phyloP scores from a whole-genome alignment of 2,888 invertebrate genomes.

The Platynereis dumerilii region DNA sequence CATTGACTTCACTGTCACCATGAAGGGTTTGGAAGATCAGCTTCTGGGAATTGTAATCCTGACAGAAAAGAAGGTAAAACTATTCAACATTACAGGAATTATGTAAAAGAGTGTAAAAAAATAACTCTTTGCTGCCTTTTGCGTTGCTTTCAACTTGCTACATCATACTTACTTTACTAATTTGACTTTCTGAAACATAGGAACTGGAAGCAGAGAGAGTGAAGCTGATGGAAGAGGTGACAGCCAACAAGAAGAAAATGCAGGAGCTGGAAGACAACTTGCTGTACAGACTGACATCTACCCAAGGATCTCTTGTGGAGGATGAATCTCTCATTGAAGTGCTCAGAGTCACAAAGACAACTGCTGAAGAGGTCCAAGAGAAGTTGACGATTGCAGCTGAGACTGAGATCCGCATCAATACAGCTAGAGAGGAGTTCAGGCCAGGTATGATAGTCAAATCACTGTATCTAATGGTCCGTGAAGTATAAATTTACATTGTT shows the following conservation, averaged over 20 bases:
- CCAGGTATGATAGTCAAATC: conserved; percentile 66
- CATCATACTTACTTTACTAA: conserved; percentile 3
- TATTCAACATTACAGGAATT: not conserved
- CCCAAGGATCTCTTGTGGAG: conserved; percentile 91
- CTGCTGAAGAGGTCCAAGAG: conserved; percentile 90
- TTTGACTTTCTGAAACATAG: conserved; percentile 43
- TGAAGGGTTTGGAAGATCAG: conserved; percentile 95
- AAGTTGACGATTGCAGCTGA: conserved; percentile 90
- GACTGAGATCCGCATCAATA: conserved; percentile 91
- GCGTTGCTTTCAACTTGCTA: no score
- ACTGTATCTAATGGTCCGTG: no score
- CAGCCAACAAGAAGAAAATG: conserved; percentile 95
- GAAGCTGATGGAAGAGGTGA: conserved; percentile 90
- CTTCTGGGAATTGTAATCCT: conserved; percentile 88
- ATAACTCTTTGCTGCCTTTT: not conserved
- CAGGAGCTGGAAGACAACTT: conserved; percentile 93
- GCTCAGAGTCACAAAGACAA: conserved; percentile 57
- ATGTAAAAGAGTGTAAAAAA: not conserved
- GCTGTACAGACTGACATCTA: conserved; percentile 87
- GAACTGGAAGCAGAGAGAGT: conserved; percentile 94
- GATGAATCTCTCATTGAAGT: conserved; percentile 87
- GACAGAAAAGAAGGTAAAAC: conserved; percentile 82
- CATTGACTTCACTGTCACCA: conserved; percentile 97
- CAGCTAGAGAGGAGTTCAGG: conserved; percentile 92
- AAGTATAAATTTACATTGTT: no score